Percentiles rank a stretch among this genome's conserved stretches.
Evolutionary conservation across 2,113 vertebrate species (phyloP).

Genomic region (Siniperca knerii): DNA sequence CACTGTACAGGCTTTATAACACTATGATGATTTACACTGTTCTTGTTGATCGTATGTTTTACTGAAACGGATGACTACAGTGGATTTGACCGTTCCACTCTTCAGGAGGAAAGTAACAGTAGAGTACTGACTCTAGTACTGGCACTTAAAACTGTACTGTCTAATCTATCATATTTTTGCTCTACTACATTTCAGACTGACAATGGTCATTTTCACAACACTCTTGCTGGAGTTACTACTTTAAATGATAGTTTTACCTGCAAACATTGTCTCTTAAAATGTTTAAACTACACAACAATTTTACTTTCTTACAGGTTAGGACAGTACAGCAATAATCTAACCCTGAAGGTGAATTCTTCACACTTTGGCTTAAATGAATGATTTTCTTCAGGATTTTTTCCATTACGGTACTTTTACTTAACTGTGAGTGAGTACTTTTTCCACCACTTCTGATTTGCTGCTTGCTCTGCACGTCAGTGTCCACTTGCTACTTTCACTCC

Average conservation of each 20-base stretch:
- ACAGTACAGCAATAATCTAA: background rate
- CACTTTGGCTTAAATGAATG: background rate
- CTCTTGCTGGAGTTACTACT: background rate
- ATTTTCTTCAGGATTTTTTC: background rate
- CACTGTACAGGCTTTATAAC: background rate
- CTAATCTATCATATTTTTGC: background rate
- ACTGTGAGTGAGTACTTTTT: background rate
- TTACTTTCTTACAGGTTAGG: no score
- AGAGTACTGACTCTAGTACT: background rate
- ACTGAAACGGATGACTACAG: background rate
- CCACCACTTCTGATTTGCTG: background rate
- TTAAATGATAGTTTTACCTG: background rate
- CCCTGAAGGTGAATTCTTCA: background rate
- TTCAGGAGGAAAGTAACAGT: background rate
- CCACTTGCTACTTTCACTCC: conserved; percentile 59
- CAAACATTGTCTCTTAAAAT: background rate
- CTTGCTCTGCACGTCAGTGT: background rate
- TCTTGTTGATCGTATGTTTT: background rate
- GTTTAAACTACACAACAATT: background rate
- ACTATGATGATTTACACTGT: background rate
- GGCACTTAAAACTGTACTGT: background rate
- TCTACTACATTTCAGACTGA: no score
- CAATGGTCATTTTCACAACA: background rate
- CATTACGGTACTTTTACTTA: background rate
- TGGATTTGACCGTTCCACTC: background rate